Percentiles rank a stretch among this genome's conserved stretches.
phyloP scores from a whole-genome alignment of 92 coral and sea anemone genomes.

The Zoanthus sansibaricus region DNA sequence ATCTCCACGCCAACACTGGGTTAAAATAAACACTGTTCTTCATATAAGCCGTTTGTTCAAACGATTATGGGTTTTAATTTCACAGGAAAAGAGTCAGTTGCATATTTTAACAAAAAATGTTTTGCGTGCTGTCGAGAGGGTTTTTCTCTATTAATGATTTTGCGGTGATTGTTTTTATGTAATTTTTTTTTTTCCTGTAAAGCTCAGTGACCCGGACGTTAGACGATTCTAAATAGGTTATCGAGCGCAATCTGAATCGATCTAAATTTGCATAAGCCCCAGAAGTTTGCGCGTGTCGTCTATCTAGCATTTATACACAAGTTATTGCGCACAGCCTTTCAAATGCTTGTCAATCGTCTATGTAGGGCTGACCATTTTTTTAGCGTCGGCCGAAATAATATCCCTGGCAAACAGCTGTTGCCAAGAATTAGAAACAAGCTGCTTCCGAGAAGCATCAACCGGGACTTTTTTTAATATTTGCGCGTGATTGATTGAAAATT shows the following conservation, averaged over 20 bases:
- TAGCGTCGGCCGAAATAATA: conserved; percentile 30
- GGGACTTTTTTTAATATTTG: background rate
- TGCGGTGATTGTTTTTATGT: background rate
- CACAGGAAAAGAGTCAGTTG: conserved; percentile 3
- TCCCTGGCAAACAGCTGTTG: conserved; percentile 47
- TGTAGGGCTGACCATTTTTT: background rate
- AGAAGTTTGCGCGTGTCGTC: background rate
- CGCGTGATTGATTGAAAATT: conserved; percentile 40
- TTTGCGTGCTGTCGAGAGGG: background rate
- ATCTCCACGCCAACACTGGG: conserved; percentile 4
- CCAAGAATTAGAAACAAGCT: conserved; percentile 7
- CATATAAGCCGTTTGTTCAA: conserved; percentile 29
- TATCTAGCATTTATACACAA: background rate
- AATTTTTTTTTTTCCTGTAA: background rate
- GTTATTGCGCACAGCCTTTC: background rate
- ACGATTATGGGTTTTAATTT: conserved; percentile 37
- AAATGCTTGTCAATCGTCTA: background rate
- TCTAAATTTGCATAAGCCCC: background rate
- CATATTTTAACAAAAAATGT: background rate
- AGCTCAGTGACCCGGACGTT: conserved; percentile 2
- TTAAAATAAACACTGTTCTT: conserved; percentile 32
- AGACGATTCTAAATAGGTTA: conserved; percentile 14
- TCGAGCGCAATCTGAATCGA: conserved; percentile 38
- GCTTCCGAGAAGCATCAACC: conserved; percentile 24
- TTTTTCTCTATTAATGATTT: background rate